Conservation (phyloP, 2,113 vertebrate genomes). For the Brachypodius melanocephalos region DNA sequence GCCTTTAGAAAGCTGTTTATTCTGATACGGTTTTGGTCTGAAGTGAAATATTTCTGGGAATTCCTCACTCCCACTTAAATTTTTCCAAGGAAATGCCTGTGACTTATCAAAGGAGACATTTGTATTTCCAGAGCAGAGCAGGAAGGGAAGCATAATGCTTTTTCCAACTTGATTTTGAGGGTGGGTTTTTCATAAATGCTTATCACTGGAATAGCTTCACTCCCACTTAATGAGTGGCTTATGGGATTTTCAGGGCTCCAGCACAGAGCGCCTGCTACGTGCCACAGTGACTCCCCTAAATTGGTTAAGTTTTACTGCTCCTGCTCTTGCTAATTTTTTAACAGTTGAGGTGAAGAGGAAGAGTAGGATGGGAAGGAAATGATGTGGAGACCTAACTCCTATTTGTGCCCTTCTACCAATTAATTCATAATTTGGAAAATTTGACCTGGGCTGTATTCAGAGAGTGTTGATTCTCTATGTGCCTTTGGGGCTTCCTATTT, state of each 20-base stretch:
- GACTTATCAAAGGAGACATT: not conserved
- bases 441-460: fast-evolving
- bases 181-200: not conserved
- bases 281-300: not conserved
- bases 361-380: not conserved
- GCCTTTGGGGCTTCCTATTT: not conserved
- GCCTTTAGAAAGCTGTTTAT: not conserved
- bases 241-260: not conserved
- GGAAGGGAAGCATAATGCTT: not conserved
- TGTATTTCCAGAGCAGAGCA: not conserved
- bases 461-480: not conserved
- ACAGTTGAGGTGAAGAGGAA: not conserved
- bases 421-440: not conserved
- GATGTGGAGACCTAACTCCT: not conserved
- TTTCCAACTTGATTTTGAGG: not conserved
- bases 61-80: not conserved
- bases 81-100: conserved; percentile 10
- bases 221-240: not conserved
- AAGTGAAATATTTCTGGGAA: conserved; percentile 11
- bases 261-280: not conserved
- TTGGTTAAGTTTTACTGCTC: not conserved
- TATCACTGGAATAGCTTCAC: not conserved
- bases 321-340: not conserved
- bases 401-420: not conserved
- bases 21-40: not conserved